These are phyloP conservation scores for Prionace glauca DNA, from an alignment of 2,797 vertebrate genomes.

Conservation along the genomic window DNA sequence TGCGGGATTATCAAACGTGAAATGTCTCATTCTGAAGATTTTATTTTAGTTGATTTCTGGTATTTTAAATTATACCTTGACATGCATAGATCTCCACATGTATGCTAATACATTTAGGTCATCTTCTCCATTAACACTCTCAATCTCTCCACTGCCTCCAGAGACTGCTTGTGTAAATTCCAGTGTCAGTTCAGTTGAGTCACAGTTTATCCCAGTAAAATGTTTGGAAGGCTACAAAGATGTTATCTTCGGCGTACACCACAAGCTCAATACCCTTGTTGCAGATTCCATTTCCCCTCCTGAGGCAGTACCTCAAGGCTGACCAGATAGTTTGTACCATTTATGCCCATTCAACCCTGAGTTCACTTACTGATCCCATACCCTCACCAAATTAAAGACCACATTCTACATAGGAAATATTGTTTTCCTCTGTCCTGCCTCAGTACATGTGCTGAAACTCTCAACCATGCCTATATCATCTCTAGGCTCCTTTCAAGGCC, in stretches of 20 bases:
- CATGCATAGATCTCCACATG: neutral
- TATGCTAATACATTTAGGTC: neutral
- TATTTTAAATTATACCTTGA: neutral
- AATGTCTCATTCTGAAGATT: neutral
- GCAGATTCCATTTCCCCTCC: neutral
- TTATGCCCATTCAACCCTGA: neutral
- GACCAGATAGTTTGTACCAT: neutral
- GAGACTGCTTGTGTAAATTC: neutral
- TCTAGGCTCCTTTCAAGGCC: neutral
- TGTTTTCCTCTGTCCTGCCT: no score
- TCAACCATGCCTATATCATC: neutral
- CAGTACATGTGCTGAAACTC: neutral
- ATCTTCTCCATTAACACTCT: neutral
- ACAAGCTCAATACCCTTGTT: neutral
- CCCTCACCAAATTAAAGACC: neutral
- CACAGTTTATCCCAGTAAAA: neutral
- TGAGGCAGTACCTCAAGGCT: neutral
- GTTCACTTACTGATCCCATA: neutral
- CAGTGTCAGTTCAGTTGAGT: neutral
- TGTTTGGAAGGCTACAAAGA: neutral
- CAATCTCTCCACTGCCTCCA: neutral
- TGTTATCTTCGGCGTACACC: neutral
- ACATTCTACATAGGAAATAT: no score
- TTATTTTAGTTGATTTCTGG: neutral
- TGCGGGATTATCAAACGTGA: neutral